Evolutionary conservation across 2,113 vertebrate genomes (phyloP).

Genomic region (Hucho hucho): DNA sequence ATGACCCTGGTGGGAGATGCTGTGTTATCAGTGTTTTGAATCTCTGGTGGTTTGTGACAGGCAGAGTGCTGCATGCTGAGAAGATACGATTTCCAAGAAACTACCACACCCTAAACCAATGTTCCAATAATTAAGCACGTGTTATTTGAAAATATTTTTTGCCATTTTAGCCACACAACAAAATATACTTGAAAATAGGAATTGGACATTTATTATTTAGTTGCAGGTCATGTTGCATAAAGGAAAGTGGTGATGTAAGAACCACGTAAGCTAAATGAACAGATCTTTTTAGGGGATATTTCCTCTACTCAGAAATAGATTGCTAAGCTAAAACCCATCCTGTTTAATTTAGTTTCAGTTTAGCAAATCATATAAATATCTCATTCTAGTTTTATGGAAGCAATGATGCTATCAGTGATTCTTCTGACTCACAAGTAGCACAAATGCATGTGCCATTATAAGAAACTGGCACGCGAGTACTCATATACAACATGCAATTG

Average conservation of each 20-base stretch:
- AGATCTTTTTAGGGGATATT: not conserved
- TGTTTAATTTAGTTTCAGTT: not conserved
- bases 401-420: not conserved
- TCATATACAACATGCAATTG: not conserved
- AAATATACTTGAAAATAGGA: too few species aligned
- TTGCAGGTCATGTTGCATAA: not conserved
- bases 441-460: not conserved
- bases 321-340: not conserved
- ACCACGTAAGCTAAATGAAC: not conserved
- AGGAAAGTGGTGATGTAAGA: not conserved
- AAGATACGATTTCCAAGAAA: not conserved
- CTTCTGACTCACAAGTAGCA: not conserved
- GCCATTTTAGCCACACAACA: not conserved
- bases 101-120: not conserved
- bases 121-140: not conserved
- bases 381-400: not conserved
- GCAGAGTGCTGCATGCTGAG: not conserved
- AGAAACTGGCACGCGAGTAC: not conserved
- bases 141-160: not conserved
- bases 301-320: not conserved
- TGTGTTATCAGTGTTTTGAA: not conserved
- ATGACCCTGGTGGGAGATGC: not conserved
- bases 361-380: too few species aligned
- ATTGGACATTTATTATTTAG: not conserved
- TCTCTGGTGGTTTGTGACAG: not conserved